Evolutionary conservation across 2,113 vertebrate genomes (phyloP).

Genomic region (Rhynchomys soricoides): DNA sequence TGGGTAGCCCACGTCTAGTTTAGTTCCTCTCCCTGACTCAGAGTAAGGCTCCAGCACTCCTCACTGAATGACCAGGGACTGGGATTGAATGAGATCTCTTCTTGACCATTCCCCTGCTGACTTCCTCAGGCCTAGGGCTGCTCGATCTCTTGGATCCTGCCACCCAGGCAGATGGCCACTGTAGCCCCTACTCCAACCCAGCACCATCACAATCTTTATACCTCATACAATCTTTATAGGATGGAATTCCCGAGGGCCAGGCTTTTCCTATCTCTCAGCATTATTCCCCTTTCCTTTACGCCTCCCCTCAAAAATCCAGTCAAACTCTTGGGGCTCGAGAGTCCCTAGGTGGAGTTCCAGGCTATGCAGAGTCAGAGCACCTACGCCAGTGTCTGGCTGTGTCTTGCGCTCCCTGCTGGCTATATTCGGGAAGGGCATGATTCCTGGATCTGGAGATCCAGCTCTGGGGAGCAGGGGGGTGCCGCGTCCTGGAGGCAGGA

Average conservation of each 20-base stretch:
- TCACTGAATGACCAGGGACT: neutral
- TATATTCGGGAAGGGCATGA: neutral
- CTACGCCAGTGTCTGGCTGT: too few species aligned
- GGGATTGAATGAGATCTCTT: neutral
- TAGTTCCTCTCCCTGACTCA: neutral
- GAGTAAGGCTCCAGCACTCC: neutral
- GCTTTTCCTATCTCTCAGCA: too few species aligned
- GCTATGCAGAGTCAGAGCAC: neutral
- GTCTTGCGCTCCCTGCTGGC: neutral
- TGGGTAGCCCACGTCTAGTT: neutral
- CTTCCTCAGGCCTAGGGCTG: neutral
- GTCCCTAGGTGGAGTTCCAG: neutral
- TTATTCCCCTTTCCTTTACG: neutral
- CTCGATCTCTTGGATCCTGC: neutral
- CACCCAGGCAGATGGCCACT: neutral
- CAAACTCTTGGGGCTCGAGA: neutral
- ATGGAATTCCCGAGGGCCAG: neutral
- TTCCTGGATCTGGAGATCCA: neutral
- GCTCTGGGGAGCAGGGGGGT: fast-evolving
- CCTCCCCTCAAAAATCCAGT: too few species aligned
- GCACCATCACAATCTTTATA: neutral
- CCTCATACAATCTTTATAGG: neutral
- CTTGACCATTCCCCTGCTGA: neutral
- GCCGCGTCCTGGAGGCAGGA: fast-evolving
- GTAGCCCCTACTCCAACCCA: neutral